Evolutionary conservation across 2,888 invertebrate species (phyloP), one percentile per base, ranked within the genome.

Genomic region (Odontocerum albicorne): DNA sequence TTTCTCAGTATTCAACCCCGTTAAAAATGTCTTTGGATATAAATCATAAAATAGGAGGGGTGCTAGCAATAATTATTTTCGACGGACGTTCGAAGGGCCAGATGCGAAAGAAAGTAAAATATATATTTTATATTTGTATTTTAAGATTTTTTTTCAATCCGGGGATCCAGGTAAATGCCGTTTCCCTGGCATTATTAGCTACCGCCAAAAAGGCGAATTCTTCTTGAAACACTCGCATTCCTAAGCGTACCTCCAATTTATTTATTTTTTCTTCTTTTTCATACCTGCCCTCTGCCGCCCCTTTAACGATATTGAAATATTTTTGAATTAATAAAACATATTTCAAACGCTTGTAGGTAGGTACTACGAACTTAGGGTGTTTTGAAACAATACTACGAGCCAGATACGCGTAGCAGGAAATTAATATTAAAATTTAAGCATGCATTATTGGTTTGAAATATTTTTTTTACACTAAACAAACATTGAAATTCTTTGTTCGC

Each of bases 11-110:
- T n/a, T n/a, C n/a, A n/a, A n/a, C n/a, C n/a, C n/a, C n/a, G n/a
- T n/a, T 52, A 51, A 52, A 59, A 51, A 59, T 59, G 59, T 59
- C 59, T 59, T 56, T 38, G 52, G 52, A 27, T 43, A 59, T 59
- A 59, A 59, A 59, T 59, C 59, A 59, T 38, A 46, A 10, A 22
- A 19, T 22, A 33, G 45, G 49, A 20, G 56, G 54, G 27, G 42
- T 42, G 52, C 39, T 42, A 35, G 31, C n/a, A n/a, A 36, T 47
- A 59, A 59, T 55, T 49, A 55, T 40, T 55, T 45, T 39, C 19
- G 45, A 44, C 49, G 49, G 17, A 46, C 53, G 43, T 22, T 40
- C 56, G 33, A 16, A 46, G 32, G 20, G 52, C 52, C 58, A 58
- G 55, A 55, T 58, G 58, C 35, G 40, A 49, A 49, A 49, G 59